Percentiles rank a stretch among this genome's conserved stretches.
phyloP scores from a whole-genome alignment of 1,140 invertebrate genomes.

The Branchinecta lynchi region DNA sequence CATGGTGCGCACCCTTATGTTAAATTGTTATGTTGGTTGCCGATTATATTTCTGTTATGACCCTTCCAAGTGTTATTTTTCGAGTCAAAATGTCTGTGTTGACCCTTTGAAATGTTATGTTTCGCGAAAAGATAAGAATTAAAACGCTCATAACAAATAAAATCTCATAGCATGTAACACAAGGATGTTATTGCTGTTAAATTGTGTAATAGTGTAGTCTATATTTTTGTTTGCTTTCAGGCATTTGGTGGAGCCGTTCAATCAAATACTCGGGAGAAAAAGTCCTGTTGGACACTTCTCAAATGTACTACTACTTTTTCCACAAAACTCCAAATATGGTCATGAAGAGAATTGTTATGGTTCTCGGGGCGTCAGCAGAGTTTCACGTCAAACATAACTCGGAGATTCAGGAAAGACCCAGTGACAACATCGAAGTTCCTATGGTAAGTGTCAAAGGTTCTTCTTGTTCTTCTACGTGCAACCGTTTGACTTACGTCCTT shows the following conservation, averaged over 20 bases:
- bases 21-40: too few species aligned
- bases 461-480: too few species aligned
- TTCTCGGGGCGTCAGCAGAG: slow-evolving; percentile 85
- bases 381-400: slow-evolving; percentile 88
- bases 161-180: too few species aligned
- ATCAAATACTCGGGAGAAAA: slow-evolving; percentile 92
- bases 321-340: slow-evolving; percentile 89
- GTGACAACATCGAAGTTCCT: slow-evolving; percentile 89
- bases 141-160: too few species aligned
- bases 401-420: slow-evolving; percentile 79
- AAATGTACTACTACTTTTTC: slow-evolving; percentile 90
- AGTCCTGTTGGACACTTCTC: slow-evolving; percentile 84
- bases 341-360: slow-evolving; percentile 87
- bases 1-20: too few species aligned
- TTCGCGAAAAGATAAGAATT: too few species aligned
- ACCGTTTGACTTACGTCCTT: too few species aligned
- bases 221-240: slow-evolving; percentile 29
- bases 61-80: too few species aligned
- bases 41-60: too few species aligned
- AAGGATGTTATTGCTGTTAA: background rate
- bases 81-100: too few species aligned
- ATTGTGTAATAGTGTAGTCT: slow-evolving; percentile 7
- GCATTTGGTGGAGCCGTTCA: slow-evolving; percentile 97
- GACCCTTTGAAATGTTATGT: too few species aligned
- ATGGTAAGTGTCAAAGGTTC: slow-evolving; percentile 51